Evolutionary conservation across 2,113 vertebrate species (phyloP), one percentile per base, ranked within the genome.

Genomic region (Carettochelys insculpta): DNA sequence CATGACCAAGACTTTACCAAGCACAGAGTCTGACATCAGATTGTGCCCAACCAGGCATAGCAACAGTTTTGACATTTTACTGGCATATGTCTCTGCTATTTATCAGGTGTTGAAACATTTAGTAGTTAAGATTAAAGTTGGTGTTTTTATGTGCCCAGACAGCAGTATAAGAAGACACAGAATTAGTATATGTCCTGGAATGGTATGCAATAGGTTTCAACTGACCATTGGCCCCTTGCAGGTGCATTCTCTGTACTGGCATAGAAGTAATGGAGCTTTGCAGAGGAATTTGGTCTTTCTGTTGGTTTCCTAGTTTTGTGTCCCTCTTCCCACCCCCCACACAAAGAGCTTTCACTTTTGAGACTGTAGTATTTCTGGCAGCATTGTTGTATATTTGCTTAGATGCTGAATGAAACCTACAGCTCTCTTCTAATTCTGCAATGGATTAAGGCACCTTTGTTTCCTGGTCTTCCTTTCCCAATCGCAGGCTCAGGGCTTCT

Each of bases 11-110:
- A 22, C 29, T 43, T 78, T 77, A 56, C 4, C 0, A 1, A 22
- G 34, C 1, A 8, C 3, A 3, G 0, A 0, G 75, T 54, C 6
- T 3, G 4, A 61, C 19, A 81, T 90, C 90, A 43, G 14, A 58
- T 85, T 25, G 48, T 3, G 6, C 45, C n/a, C 71, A 47, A 4
- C 11, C 31, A 25, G 8, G 56, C 2, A 45, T 24, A 75, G 25
- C 41, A 43, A 24, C 27, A 45, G 71, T 45, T 75, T 43, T 75
- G 71, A 45, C 71, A 45, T 45, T 7, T 75, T 75, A 5, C 1
- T 79, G 16, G 80, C 81, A 76, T 71, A 14, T 54, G 73, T 84
- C 87, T 75, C 11, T 8, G 71, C 61, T 75, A 71, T 31, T 88
- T 91, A 48, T 80, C 43, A 7, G 8, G 4, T 6, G 29, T 2